Evolutionary conservation across 53 echinoderm and acorn worm genomes (phyloP).

Genomic region (Luidia sarsii): DNA sequence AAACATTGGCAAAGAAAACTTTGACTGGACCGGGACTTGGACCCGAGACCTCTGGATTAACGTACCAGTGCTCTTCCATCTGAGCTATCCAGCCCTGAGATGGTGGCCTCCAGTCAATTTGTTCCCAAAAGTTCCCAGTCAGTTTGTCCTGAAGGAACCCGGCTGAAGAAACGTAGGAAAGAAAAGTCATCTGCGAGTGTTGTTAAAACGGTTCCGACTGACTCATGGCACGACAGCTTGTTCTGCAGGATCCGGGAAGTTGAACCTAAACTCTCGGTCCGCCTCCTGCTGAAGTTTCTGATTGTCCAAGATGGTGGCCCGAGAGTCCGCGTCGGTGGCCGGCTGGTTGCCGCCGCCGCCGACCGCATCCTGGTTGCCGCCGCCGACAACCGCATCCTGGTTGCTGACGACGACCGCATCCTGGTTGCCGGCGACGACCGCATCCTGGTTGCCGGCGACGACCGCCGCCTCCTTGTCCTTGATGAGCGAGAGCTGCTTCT

Average conservation of each 20-base stretch:
- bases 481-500: constrained; percentile 11
- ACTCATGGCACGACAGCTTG: constrained; percentile 1
- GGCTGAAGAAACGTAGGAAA: too few species aligned
- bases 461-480: constrained; percentile 23
- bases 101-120: too few species aligned
- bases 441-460: not conserved
- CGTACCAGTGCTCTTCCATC: too few species aligned
- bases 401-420: not conserved
- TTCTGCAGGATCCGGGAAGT: constrained; percentile 53
- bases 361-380: not conserved
- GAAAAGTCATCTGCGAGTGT: too few species aligned
- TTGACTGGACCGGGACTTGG: too few species aligned
- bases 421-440: not conserved
- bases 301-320: constrained; percentile 11
- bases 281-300: constrained; percentile 41
- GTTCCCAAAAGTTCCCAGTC: too few species aligned
- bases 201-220: too few species aligned
- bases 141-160: too few species aligned
- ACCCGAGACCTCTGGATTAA: too few species aligned
- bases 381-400: not conserved
- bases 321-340: not conserved
- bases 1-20: too few species aligned
- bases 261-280: constrained; percentile 66
- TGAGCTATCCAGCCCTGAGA: too few species aligned
- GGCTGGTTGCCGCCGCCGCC: not conserved